Conservation (phyloP, 1,140 invertebrate genomes). For the Drosophila yakuba region DNA sequence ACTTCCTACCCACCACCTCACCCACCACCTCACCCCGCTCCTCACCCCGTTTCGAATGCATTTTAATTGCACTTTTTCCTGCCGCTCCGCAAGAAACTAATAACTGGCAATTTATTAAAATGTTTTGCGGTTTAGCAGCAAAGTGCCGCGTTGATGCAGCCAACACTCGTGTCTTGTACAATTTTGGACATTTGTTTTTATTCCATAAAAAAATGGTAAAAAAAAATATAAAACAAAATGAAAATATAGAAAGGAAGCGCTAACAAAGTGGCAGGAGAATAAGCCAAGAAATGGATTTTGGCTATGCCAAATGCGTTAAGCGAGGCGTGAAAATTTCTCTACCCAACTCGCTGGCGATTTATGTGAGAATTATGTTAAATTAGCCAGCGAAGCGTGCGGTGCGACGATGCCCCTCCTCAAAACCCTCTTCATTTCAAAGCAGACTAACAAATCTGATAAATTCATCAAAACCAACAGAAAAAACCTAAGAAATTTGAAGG, state of each 20-base stretch:
- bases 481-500: constrained; percentile 29
- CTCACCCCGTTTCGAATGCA: constrained; percentile 47
- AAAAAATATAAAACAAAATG: neutral
- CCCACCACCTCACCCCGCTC: neutral
- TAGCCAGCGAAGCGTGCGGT: constrained; percentile 65
- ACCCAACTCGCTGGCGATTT: constrained; percentile 73
- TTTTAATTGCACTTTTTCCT: constrained; percentile 82
- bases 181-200: constrained; percentile 53
- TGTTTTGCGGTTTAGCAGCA: constrained; percentile 67
- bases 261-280: constrained; percentile 37
- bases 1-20: neutral
- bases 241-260: neutral
- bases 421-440: neutral
- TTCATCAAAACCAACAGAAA: constrained; percentile 30
- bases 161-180: constrained; percentile 33
- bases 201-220: constrained; percentile 28
- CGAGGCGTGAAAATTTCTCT: constrained; percentile 79
- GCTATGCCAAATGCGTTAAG: constrained; percentile 50
- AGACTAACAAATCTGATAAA: constrained; percentile 41
- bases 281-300: constrained; percentile 18
- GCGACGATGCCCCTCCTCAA: constrained; percentile 2
- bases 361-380: constrained; percentile 83
- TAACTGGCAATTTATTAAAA: constrained; percentile 82
- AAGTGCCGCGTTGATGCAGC: constrained; percentile 12
- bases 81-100: constrained; percentile 65